A percentile compares a stretch with the other conserved stretches of the same genome.
Conservation (phyloP, 2,888 invertebrate genomes). For the Anoplius nigerrimus region DNA sequence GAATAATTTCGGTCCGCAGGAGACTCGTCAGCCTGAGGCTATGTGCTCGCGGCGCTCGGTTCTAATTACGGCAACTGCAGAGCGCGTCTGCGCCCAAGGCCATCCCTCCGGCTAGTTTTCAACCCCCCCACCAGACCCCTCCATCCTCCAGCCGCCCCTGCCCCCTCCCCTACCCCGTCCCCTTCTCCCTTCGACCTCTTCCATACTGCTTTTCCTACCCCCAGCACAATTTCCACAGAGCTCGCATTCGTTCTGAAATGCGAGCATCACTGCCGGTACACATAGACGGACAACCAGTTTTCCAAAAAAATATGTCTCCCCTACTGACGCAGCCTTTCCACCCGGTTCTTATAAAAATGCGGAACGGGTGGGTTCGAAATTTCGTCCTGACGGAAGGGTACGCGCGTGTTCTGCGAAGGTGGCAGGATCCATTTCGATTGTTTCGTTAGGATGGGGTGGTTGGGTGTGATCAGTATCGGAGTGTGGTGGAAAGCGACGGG, state of each 20-base stretch:
- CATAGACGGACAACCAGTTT: constrained; percentile 1
- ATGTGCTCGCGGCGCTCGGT: constrained; percentile 68
- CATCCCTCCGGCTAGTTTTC: constrained; percentile 61
- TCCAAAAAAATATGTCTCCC: constrained; percentile 18
- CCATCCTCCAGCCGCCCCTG: constrained; percentile 33
- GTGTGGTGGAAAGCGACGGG: too few relatives aligned
- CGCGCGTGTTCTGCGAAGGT: too few relatives aligned
- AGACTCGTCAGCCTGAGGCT: constrained; percentile 72
- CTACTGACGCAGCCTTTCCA: background rate
- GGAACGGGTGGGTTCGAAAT: too few relatives aligned
- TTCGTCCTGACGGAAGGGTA: too few relatives aligned
- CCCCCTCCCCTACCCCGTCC: constrained; percentile 47
- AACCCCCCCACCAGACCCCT: constrained; percentile 53
- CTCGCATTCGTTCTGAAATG: constrained; percentile 55
- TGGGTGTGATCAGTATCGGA: too few relatives aligned
- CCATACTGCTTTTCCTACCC: constrained; percentile 47
- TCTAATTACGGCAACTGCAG: constrained; percentile 74
- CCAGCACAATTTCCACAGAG: constrained; percentile 53
- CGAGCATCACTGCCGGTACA: constrained; percentile 29
- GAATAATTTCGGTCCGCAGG: constrained; percentile 74
- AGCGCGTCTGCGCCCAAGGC: constrained; percentile 66
- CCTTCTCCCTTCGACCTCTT: constrained; percentile 29
- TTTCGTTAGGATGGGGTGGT: too few relatives aligned
- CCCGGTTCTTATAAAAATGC: background rate
- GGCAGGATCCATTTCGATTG: too few relatives aligned